These are phyloP conservation scores for Amorpha juglandis DNA, from an alignment of 2,888 invertebrate species.

Conservation along the genomic window DNA sequence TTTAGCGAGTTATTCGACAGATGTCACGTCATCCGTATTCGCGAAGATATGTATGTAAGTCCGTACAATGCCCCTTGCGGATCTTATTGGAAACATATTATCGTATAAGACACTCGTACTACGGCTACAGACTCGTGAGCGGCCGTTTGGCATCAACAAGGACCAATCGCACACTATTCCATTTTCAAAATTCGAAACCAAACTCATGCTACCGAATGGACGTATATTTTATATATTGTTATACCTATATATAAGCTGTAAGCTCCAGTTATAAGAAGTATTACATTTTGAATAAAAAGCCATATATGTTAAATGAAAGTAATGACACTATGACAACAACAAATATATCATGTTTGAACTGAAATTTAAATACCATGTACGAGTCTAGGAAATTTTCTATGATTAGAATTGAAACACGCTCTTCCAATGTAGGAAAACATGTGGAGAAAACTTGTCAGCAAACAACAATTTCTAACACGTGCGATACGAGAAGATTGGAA, in stretches of 20 bases:
- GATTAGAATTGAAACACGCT: conserved; percentile 16
- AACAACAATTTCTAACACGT: conserved; percentile 24
- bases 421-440: background rate
- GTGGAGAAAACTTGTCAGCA: conserved; percentile 17
- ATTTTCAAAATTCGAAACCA: too few relatives aligned
- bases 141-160: background rate
- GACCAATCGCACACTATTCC: background rate
- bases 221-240: background rate
- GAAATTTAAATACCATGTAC: background rate
- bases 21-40: too few relatives aligned
- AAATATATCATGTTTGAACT: background rate
- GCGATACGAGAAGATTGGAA: conserved; percentile 13
- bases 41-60: too few relatives aligned
- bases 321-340: background rate
- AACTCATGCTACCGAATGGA: too few relatives aligned
- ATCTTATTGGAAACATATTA: too few relatives aligned
- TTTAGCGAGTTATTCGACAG: too few relatives aligned
- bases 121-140: background rate
- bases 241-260: background rate
- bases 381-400: conserved; percentile 12
- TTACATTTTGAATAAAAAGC: background rate
- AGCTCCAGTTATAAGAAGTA: background rate
- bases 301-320: background rate
- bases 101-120: too few relatives aligned
- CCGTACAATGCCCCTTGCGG: too few relatives aligned